Percentiles rank a stretch among this genome's conserved stretches.
Evolutionary conservation across 1,140 invertebrate genomes (phyloP).

Genomic region (Dreissena rostriformis): DNA sequence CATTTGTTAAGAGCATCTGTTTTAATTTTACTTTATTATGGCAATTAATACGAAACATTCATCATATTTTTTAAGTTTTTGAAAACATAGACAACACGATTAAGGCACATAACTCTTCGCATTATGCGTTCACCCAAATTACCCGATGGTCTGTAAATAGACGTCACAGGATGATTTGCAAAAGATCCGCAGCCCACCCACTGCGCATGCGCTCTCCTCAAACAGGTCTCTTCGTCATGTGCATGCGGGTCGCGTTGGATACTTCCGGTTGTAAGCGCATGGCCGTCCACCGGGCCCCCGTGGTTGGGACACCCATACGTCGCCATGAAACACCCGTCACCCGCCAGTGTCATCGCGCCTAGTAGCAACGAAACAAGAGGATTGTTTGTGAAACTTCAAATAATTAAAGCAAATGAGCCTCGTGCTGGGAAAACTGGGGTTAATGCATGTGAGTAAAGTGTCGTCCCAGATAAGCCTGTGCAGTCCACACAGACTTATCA

Average conservation of each 20-base stretch:
- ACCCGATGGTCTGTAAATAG: constrained; percentile 46
- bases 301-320: constrained; percentile 60
- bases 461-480: too few species aligned
- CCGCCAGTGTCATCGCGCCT: constrained; percentile 61
- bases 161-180: constrained; percentile 33
- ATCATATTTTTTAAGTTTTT: too few species aligned
- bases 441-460: neutral
- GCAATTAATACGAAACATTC: too few species aligned
- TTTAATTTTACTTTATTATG: too few species aligned
- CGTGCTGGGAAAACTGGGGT: neutral
- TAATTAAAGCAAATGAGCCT: neutral
- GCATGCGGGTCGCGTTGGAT: neutral
- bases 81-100: too few species aligned
- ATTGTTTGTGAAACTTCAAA: neutral
- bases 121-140: neutral
- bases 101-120: too few species aligned
- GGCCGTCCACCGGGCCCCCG: constrained; percentile 10
- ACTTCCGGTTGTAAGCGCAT: constrained; percentile 12
- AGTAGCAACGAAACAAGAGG: neutral
- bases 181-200: constrained; percentile 54
- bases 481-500: too few species aligned
- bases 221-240: constrained; percentile 41
- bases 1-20: too few species aligned
- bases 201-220: constrained; percentile 35
- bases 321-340: constrained; percentile 55